Base-by-base conservation (phyloP, 2,888 invertebrate species). In the Megastigmus dorsalis region DNA sequence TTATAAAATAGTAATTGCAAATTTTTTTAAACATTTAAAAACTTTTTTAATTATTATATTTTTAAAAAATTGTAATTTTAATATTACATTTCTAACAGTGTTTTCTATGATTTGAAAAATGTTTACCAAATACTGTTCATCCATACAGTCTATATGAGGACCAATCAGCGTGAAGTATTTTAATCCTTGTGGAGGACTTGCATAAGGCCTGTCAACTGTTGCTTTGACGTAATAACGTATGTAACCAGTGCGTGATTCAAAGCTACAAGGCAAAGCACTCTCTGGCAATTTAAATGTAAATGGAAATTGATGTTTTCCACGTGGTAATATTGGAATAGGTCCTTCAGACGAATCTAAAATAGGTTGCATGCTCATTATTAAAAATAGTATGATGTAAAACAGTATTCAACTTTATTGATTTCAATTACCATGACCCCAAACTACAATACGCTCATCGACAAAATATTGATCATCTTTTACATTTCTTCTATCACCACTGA, bases 121-220 rank as follows among this genome's bases (percentile, higher is more conserved):
- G 4, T 23, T 70, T 77, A 94, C 94, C 89, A 94, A 88, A 84
- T 93, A 94, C 82, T 93, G 92, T 84, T 94, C 93, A 78, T 94
- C 94, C 93, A 94, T 94, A 85, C 94, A 94, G 87, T 94, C 94
- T 80, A 93, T 93, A 83, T 93, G 93, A 13, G 94, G 94, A 2
- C 94, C 94, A 79, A 94, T 93, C 54, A 94, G 90, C 1, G 94
- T 94, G 86, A 94, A 94, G 86, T 94, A 94, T 84, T 94, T 94
- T 89, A 94, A 92, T 10, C 94, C 93, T 84, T 94, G 94, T 0
- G 94, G 94, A 1, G 94, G 93, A 62, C 93, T 93, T 1, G 94
- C 93, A 83, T 94, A 94, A 0, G 94, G 94, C 79, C 94, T 93
- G 85, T 94, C 94, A 57, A 94, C 91, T 3, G 92, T 92, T 28